Conservation (phyloP, 1,140 invertebrate genomes). For the Drosophila bocki region DNA sequence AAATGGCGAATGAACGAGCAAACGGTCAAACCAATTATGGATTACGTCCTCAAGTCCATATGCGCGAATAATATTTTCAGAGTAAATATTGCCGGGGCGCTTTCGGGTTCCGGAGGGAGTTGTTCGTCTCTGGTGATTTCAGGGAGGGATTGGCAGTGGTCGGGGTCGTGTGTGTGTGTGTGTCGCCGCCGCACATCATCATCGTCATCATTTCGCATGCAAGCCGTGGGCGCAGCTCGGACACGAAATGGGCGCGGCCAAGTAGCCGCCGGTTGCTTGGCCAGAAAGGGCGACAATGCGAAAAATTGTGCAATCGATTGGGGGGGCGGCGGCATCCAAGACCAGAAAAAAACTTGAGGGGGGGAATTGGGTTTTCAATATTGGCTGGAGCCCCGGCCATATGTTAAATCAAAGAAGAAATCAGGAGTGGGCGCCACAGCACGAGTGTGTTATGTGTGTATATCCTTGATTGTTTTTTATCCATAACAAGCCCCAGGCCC, state of each 20-base stretch:
- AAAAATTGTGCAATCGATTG: slow-evolving; percentile 84
- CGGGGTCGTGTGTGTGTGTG: slow-evolving; percentile 8
- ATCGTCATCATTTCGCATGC: slow-evolving; percentile 69
- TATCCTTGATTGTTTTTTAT: slow-evolving; percentile 79
- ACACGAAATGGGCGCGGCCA: slow-evolving; percentile 72
- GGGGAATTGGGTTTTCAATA: background rate
- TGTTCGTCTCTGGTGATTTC: slow-evolving; percentile 13
- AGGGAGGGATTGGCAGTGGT: slow-evolving; percentile 2
- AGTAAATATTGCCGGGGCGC: slow-evolving; percentile 64
- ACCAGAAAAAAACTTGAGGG: slow-evolving; percentile 27
- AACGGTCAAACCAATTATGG: slow-evolving; percentile 71
- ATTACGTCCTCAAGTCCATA: slow-evolving; percentile 79
- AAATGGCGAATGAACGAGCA: slow-evolving; percentile 60
- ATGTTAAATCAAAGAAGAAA: slow-evolving; percentile 61
- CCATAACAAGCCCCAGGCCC: slow-evolving; percentile 71
- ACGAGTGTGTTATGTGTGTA: slow-evolving; percentile 25
- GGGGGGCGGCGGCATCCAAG: slow-evolving; percentile 13
- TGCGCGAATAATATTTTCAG: slow-evolving; percentile 76
- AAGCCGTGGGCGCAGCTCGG: slow-evolving; percentile 67
- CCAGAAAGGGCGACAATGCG: slow-evolving; percentile 75
- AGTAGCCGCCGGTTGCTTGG: slow-evolving; percentile 76
- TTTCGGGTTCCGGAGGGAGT: slow-evolving; percentile 28
- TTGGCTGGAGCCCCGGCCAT: slow-evolving; percentile 43
- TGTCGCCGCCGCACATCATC: slow-evolving; percentile 43
- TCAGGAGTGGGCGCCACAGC: slow-evolving; percentile 29